phyloP scores from a whole-genome alignment of 1,140 invertebrate species.

The Helicorthomorpha holstii region DNA sequence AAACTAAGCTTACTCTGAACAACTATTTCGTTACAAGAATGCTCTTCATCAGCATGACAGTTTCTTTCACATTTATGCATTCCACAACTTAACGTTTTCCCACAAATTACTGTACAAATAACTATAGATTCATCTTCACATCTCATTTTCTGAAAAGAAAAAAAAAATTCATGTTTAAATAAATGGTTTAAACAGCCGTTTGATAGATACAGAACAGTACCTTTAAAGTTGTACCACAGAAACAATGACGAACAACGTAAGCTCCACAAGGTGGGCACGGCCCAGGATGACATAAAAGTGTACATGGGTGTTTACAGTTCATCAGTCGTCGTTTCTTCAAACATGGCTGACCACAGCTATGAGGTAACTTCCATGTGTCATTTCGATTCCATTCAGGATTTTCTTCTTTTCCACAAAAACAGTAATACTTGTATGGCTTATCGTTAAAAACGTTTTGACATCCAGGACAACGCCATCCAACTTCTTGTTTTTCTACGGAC shows the following conservation, averaged over 20 bases:
- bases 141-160: conserved; percentile 32
- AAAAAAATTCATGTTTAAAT: no score
- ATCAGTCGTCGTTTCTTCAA: conserved; percentile 30
- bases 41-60: conserved; percentile 52
- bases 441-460: conserved; percentile 55
- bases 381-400: conserved; percentile 54
- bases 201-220: no score
- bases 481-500: conserved; percentile 38
- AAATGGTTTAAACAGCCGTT: no score
- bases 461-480: conserved; percentile 80
- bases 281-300: conserved; percentile 74
- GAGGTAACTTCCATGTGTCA: conserved; percentile 49
- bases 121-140: conserved; percentile 48
- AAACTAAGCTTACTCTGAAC: no score
- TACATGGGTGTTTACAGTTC: conserved; percentile 65
- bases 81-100: conserved; percentile 49
- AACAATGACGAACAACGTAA: conserved; percentile 31
- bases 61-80: conserved; percentile 50
- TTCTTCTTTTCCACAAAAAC: conserved; percentile 61
- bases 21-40: conserved; percentile 30
- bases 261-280: conserved; percentile 55
- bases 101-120: conserved; percentile 51
- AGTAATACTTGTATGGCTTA: conserved; percentile 54
- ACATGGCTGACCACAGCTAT: conserved; percentile 77
- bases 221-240: conserved; percentile 27